Percentiles rank a stretch among this genome's conserved stretches.
Evolutionary conservation across 2,888 invertebrate genomes (phyloP).

Genomic region (Cerceris ruficornis): DNA sequence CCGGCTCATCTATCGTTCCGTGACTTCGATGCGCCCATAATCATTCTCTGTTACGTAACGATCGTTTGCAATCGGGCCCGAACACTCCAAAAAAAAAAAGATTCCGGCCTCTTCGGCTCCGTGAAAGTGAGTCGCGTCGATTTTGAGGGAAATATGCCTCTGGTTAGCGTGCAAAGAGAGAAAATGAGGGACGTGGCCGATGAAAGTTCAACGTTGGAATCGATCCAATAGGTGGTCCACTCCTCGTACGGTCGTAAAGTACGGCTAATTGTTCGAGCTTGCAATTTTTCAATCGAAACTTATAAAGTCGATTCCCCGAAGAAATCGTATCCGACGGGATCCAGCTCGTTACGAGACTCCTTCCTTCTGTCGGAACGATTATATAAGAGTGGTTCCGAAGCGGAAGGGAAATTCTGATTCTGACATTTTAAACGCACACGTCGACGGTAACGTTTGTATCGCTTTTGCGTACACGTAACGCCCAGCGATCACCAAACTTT

Average conservation of each 20-base stretch:
- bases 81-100: constrained; percentile 24
- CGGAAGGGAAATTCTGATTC: constrained; percentile 52
- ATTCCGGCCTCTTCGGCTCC: constrained; percentile 25
- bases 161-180: constrained; percentile 50
- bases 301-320: not conserved
- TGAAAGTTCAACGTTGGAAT: constrained; percentile 72
- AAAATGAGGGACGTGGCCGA: constrained; percentile 66
- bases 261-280: constrained; percentile 39
- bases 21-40: constrained; percentile 24
- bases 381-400: constrained; percentile 51
- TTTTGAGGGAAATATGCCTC: constrained; percentile 61
- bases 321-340: constrained; percentile 6
- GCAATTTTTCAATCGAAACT: constrained; percentile 7
- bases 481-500: constrained; percentile 29
- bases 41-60: constrained; percentile 45
- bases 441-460: constrained; percentile 12
- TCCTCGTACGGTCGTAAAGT: constrained; percentile 40
- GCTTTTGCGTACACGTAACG: constrained; percentile 7
- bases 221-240: constrained; percentile 57
- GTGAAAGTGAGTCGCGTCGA: constrained; percentile 57
- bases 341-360: constrained; percentile 6
- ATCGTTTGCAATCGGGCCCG: constrained; percentile 27
- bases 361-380: constrained; percentile 31
- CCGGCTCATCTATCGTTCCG: constrained; percentile 8
- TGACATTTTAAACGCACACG: constrained; percentile 29